A percentile compares a stretch with the other conserved stretches of the same genome.
These are phyloP conservation scores for Teleopsis dalmanni DNA, from an alignment of 1,140 invertebrate species.

Conservation along the genomic window DNA sequence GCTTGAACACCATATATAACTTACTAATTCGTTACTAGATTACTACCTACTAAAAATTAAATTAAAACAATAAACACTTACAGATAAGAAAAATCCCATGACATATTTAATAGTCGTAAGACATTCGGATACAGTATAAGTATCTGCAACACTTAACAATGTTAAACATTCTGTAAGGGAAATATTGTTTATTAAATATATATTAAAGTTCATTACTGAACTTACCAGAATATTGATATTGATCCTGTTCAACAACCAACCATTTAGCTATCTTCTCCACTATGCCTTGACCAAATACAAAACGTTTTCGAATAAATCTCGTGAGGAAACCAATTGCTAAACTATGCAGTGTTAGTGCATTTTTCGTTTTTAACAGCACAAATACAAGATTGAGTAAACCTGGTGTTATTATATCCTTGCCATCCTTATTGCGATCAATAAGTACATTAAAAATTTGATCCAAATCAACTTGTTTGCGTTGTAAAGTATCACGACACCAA, in stretches of 20 bases:
- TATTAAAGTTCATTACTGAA: neutral
- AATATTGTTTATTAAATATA: neutral
- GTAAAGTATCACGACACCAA: slow-evolving; percentile 38
- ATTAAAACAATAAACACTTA: slow-evolving; percentile 6
- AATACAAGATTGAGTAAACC: slow-evolving; percentile 34
- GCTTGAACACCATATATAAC: too few relatives aligned
- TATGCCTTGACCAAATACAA: slow-evolving; percentile 36
- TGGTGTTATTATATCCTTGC: slow-evolving; percentile 38
- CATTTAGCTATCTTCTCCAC: slow-evolving; percentile 32
- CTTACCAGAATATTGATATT: slow-evolving; percentile 33
- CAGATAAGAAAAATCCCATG: slow-evolving; percentile 38
- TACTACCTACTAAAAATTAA: too few relatives aligned
- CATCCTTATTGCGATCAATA: slow-evolving; percentile 41
- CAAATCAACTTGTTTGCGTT: slow-evolving; percentile 30
- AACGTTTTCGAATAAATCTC: slow-evolving; percentile 34
- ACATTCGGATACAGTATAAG: slow-evolving; percentile 38
- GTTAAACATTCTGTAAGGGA: slow-evolving; percentile 30
- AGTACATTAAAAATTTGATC: slow-evolving; percentile 34
- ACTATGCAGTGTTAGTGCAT: slow-evolving; percentile 23
- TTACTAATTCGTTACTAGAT: too few relatives aligned
- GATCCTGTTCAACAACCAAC: slow-evolving; percentile 39
- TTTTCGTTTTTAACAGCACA: slow-evolving; percentile 27
- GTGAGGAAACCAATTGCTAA: slow-evolving; percentile 33
- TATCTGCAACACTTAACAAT: slow-evolving; percentile 34
- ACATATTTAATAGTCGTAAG: slow-evolving; percentile 31